Base-by-base conservation (phyloP, 2,797 vertebrate genomes). In the Girardinus metallicus region DNA sequence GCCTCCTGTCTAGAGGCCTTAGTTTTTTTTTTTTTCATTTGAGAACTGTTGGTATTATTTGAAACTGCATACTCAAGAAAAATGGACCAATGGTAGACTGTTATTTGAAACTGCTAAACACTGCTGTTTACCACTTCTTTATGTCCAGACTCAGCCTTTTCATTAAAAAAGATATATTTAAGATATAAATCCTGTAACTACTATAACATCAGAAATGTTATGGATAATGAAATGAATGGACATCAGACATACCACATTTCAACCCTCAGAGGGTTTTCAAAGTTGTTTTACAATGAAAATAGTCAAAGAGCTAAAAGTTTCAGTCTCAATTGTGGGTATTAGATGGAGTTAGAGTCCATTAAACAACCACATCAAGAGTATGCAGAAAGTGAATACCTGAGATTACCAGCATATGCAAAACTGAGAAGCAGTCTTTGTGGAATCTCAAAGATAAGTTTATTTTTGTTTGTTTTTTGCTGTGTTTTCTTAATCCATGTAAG, bases 31-130 rank as follows among this genome's bases (percentile, higher is more conserved):
- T 85, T 86, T 87, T 85, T 87, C 90, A 77, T 51, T 76, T 75
- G 86, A 84, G 71, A 80, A 79, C 74, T 91, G 82, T 92, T 91
- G 80, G 84, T 74, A 83, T 86, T 77, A 88, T 53, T 84, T 91
- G 86, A 84, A 80, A 46, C 81, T 29, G 75, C 73, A 23, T 62
- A 75, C 76, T 76, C 62, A 66, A 75, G 13, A 23, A 81, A 79
- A 68, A 80, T 53, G 73, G 34, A 47, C 46, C 0, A 57, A 74
- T 73, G 76, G 75, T 76, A 75, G 72, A 75, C 76, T 36, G 73
- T 83, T 60, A 85, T 79, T 75, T 1, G 0, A 66, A 44, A 21
- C 39, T 13, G 44, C 76, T 83, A 47, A 62, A 80, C 57, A 66
- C 26, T 36, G 29, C 0, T 53, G 36, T 64, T 39, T 76, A 55